Evolutionary conservation across 2,888 invertebrate species (phyloP), one percentile per base, ranked within the genome.

Genomic region (Nomada hirtipes): DNA sequence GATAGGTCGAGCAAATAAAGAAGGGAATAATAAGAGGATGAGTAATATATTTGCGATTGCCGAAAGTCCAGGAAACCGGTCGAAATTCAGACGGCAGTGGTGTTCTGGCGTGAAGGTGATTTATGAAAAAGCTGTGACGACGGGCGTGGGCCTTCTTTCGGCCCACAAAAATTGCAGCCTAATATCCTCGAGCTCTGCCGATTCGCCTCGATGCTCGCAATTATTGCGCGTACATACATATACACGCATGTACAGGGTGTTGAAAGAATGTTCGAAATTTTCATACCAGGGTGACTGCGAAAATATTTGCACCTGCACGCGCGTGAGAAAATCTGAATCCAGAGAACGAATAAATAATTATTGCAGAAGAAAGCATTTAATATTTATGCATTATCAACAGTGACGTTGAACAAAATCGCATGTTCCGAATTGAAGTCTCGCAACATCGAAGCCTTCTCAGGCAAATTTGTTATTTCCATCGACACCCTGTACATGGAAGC

Each of bases 71-170:
- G 72, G 57, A 72, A 72, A 68, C 42, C 44, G 68, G 76, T 72
- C 47, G 73, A 64, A 76, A 76, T 76, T 64, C 61, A 63, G 50
- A 50, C 79, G 13, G 75, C 57, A 29, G 60, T 15, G 55, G 63
- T 57, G 82, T 64, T 36, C 36, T 4, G 71, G 50, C 67, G 59
- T 44, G 82, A 67, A 69, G 73, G 79, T 83, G 79, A 83, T 82
- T 83, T 79, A 79, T 77, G 79, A 83, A 84, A 84, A 84, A 84
- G 82, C 71, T 77, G 71, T 60, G 76, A 70, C 74, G 73, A 67
- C 63, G 23, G 23, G 60, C 47, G 15, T 26, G 55, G 79, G 47
- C 68, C 73, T 44, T 80, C 76, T 79, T 79, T 61, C 84, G 74
- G 60, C 68, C 69, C 67, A 63, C 79, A 71, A 84, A 82, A 79